Percentiles rank a stretch among this genome's conserved stretches.
phyloP scores from a whole-genome alignment of 2,113 vertebrate species.

The Lophius piscatorius region DNA sequence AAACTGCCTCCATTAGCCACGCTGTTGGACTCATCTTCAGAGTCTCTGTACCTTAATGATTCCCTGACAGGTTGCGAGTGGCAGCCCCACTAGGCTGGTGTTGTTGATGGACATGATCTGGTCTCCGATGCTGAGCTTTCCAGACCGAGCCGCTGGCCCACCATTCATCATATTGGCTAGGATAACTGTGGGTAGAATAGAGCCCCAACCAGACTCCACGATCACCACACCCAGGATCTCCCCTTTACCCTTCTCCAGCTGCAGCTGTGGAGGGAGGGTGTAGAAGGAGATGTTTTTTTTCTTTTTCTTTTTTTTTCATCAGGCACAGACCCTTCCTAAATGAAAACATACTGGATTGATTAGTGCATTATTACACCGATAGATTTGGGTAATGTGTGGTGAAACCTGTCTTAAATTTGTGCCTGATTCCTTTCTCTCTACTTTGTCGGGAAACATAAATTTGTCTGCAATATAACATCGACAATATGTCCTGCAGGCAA shows the following conservation, averaged over 20 bases:
- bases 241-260: constrained; percentile 96
- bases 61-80: constrained; percentile 97
- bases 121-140: constrained; percentile 98
- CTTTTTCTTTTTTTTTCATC: neutral
- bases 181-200: constrained; percentile 97
- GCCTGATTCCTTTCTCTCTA: too few species aligned
- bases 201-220: constrained; percentile 98
- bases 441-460: too few species aligned
- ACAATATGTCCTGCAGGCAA: too few species aligned
- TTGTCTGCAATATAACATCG: too few species aligned
- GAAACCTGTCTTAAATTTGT: too few species aligned
- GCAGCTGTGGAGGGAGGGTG: constrained; percentile 81
- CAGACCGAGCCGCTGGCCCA: constrained; percentile 93
- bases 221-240: constrained; percentile 98
- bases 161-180: constrained; percentile 99
- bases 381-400: too few species aligned
- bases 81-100: constrained; percentile 96
- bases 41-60: constrained; percentile 78
- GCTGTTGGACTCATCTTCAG: neutral
- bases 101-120: constrained; percentile 99
- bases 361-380: too few species aligned
- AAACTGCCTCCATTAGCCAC: too few species aligned
- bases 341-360: neutral
- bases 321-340: neutral
- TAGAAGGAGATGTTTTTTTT: neutral